Evolutionary conservation across 2,797 vertebrate genomes (phyloP).

Genomic region (Enteromius viviparus): DNA sequence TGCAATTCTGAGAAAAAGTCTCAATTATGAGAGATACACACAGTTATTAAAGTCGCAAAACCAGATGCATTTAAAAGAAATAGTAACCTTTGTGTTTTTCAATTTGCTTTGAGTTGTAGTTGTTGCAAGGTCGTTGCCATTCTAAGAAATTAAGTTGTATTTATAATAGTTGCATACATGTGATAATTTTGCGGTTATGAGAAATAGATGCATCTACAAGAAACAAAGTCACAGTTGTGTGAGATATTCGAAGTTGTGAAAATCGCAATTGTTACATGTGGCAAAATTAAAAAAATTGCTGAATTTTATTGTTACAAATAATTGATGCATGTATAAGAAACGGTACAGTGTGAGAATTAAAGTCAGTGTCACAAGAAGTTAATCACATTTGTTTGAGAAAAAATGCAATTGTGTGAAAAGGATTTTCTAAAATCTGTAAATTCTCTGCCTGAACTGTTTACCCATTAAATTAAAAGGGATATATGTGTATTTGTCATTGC

Average conservation of each 20-base stretch:
- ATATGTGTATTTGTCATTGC: not conserved
- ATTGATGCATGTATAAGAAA: not conserved
- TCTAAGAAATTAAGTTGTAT: not conserved
- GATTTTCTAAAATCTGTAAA: not conserved
- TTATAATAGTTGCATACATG: not conserved
- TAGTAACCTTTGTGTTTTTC: not conserved
- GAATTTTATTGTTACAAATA: too few species aligned
- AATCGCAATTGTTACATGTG: not conserved
- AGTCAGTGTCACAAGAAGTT: not conserved
- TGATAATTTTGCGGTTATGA: not conserved
- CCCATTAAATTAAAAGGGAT: not conserved
- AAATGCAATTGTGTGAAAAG: not conserved
- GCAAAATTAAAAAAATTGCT: not conserved
- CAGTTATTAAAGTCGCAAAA: not conserved
- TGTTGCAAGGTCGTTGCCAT: not conserved
- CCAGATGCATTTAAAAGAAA: not conserved
- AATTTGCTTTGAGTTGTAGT: not conserved
- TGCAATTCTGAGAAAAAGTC: not conserved
- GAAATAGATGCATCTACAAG: not conserved
- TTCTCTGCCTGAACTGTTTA: not conserved
- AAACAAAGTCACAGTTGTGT: not conserved
- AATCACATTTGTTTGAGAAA: not conserved
- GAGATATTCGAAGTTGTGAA: not conserved
- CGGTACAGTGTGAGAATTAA: too few species aligned
- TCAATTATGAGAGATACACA: not conserved